Conservation (phyloP, 2,113 vertebrate species). For the Nerophis ophidion region DNA sequence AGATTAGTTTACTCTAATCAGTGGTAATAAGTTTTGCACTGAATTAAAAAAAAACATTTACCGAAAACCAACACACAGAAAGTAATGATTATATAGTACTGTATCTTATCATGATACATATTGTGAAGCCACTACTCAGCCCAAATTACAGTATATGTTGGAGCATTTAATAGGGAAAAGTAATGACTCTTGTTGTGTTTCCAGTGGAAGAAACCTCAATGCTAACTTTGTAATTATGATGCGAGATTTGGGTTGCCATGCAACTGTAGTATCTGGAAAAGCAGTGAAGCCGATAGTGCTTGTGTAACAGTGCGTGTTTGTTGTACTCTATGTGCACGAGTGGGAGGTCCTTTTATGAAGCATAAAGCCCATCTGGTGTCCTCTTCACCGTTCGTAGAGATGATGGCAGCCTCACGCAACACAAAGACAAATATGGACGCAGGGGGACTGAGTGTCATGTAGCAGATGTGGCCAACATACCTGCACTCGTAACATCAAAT, state of each 20-base stretch:
- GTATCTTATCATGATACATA: no score
- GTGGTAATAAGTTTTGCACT: no score
- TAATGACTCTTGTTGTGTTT: slow-evolving; percentile 7
- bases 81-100: no score
- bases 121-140: no score
- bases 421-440: background rate
- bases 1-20: no score
- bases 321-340: slow-evolving; percentile 11
- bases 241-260: slow-evolving; percentile 42
- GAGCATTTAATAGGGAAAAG: slow-evolving; percentile 4
- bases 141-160: background rate
- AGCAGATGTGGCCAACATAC: background rate
- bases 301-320: slow-evolving; percentile 13
- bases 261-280: slow-evolving; percentile 33
- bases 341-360: slow-evolving; percentile 51
- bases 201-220: slow-evolving; percentile 35
- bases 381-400: slow-evolving; percentile 50
- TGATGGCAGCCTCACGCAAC: slow-evolving; percentile 42
- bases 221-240: slow-evolving; percentile 32
- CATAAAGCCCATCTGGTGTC: slow-evolving; percentile 54
- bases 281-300: slow-evolving; percentile 9
- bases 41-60: no score
- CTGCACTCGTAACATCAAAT: background rate
- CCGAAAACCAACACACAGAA: no score
- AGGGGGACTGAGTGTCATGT: background rate